Evolutionary conservation across 2,888 invertebrate species (phyloP), one percentile per base, ranked within the genome.

Genomic region (Orthosia incerta): DNA sequence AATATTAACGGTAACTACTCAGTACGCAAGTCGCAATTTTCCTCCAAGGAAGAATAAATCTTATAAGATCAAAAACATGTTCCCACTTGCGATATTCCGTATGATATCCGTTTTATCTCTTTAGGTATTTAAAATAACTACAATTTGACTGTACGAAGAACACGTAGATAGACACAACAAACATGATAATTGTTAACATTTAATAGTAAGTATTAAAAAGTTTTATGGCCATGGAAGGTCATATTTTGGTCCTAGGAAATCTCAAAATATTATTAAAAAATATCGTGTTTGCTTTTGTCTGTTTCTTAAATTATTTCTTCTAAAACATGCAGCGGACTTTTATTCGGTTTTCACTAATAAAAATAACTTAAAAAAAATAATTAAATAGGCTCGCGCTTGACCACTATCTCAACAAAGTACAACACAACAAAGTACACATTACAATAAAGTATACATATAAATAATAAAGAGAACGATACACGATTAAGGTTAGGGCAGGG

Each of bases 1-100:
- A 82, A 56, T 20, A 80, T 85, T 94, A 95, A 94, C 94, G 93
- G 94, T 94, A 90, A 85, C 89, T 70, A 51, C 84, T 86, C 87
- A 86, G 86, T 84, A 86, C 81, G 86, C 80, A 75, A 76, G 77
- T 64, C 71, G 76, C 76, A 84, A 80, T 87, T 86, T 88, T 88
- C 82, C 83, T 86, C 84, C 64, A 46, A 84, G 84, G 82, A 85
- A 84, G 76, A 86, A 86, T 86, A 85, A 86, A 86, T 88, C 73
- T 80, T 83, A 80, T 78, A 74, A 69, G 69, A 80, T 79, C 60
- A 71, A 74, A 64, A 71, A 82, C 79, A 74, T 74, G 63, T 71
- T 69, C n/a, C 45, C 16, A 50, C n/a, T 53, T 23, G 11, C 15
- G n/a, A 50, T 57, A 50, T 56, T 51, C 48, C 5, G 12, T n/a